Percentiles rank a stretch among this genome's conserved stretches.
Conservation (phyloP, 2,888 invertebrate genomes). For the Syrista parreyssii region DNA sequence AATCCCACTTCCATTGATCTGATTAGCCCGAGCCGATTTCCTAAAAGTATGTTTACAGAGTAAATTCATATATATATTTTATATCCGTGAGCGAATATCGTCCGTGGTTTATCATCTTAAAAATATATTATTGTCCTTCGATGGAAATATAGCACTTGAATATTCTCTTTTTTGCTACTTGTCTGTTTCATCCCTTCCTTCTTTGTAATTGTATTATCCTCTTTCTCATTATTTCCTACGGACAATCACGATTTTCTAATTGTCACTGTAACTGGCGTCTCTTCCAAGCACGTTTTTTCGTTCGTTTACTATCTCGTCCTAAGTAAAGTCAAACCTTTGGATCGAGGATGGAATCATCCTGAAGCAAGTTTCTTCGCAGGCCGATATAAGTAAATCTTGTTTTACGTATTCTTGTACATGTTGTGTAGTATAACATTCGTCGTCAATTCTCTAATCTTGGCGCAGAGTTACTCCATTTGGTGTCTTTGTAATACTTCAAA, state of each 20-base stretch:
- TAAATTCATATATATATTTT: neutral
- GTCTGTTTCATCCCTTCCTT: neutral
- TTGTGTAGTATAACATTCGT: neutral
- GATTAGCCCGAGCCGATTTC: neutral
- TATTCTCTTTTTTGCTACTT: conserved; percentile 6
- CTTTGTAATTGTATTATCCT: neutral
- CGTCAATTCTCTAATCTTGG: neutral
- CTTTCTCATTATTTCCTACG: neutral
- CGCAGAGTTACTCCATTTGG: conserved; percentile 8
- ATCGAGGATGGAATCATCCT: neutral
- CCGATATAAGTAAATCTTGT: neutral
- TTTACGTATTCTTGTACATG: neutral
- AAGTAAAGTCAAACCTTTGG: neutral
- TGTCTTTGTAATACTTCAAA: conserved; percentile 17
- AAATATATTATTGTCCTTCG: conserved; percentile 66
- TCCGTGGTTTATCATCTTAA: conserved; percentile 45
- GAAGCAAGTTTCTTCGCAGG: neutral
- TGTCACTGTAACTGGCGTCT: neutral
- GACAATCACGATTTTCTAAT: neutral
- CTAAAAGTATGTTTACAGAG: neutral
- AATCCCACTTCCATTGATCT: neutral
- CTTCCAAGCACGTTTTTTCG: neutral
- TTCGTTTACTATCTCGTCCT: neutral
- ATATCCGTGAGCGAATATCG: neutral
- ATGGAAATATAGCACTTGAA: conserved; percentile 62